Evolutionary conservation across 2,797 vertebrate genomes (phyloP).

Genomic region (Chelmon rostratus): DNA sequence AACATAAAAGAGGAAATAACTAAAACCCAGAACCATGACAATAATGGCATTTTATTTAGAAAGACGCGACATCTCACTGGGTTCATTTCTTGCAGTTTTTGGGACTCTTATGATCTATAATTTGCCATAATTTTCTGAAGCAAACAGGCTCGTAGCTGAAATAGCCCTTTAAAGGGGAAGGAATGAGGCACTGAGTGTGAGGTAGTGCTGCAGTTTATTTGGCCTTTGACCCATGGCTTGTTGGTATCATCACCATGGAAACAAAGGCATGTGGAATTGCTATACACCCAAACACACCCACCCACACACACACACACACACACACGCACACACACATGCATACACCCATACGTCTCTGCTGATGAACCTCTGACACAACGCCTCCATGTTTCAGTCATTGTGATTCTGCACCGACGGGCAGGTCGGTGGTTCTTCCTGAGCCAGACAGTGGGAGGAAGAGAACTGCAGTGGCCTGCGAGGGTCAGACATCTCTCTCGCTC

Average conservation of each 20-base stretch:
- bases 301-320: neutral
- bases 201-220: neutral
- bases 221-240: slow-evolving; percentile 8
- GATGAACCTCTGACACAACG: slow-evolving; percentile 1
- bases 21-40: no score
- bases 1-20: no score
- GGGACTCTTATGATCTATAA: neutral
- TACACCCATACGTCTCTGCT: neutral
- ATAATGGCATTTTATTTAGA: neutral
- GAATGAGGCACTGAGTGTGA: neutral
- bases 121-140: neutral
- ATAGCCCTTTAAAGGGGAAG: neutral
- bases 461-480: neutral
- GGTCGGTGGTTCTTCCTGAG: neutral
- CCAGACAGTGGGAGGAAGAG: slow-evolving; percentile 4
- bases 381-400: slow-evolving; percentile 9
- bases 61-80: neutral
- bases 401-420: neutral
- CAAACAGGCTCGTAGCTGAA: neutral
- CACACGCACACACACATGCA: neutral
- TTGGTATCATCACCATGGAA: slow-evolving; percentile 34
- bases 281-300: neutral
- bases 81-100: neutral
- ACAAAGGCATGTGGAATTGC: slow-evolving; percentile 29
- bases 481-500: neutral